Evolutionary conservation across 64 coral and sea anemone genomes (phyloP), one percentile per base, ranked within the genome.

Genomic region (Montipora efflorescens): DNA sequence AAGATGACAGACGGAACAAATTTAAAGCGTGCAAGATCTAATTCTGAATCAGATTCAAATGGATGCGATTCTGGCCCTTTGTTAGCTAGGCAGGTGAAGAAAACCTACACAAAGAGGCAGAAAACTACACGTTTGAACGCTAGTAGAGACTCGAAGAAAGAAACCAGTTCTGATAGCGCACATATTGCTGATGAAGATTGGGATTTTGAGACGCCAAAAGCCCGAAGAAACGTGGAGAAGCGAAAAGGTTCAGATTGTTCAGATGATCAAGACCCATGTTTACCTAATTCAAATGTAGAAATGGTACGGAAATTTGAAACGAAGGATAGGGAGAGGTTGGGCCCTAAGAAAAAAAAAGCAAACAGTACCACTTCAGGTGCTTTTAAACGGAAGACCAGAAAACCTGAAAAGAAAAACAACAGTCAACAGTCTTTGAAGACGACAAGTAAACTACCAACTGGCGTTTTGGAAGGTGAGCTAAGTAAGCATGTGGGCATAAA

Each of bases 181-280:
- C 46, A 12, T 10, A 22, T n/a, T 3, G 81, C 14, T 7, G 82
- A 86, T 11, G 82, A 86, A 12, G 68, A 86, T 2, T 64, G 61
- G 61, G 82, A 86, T 72, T 86, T 86, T 23, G 82, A 86, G 66
- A 48, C 82, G 10, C 82, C 82, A 50, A 86, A 86, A n/a, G 82
- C 4, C 0, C n/a, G 61, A 16, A 44, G 82, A 86, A 86, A 71
- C 49, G 66, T 8, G 2, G 82, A 48, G 19, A 86, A 86, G 8
- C 43, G 82, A 69, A 86, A 70, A 86, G 82, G 64, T 5, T 70
- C 66, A 0, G 64, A 86, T 68, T 7, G 52, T 13, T 50, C 66
- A 22, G 82, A 86, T 72, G 64, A 72, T 71, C 82, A 71, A 86
- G 64, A 22, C 8, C 7, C 20, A 6, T 11, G 8, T 48, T n/a